Conservation (phyloP, 1,140 invertebrate genomes). For the Musca vetustissima region DNA sequence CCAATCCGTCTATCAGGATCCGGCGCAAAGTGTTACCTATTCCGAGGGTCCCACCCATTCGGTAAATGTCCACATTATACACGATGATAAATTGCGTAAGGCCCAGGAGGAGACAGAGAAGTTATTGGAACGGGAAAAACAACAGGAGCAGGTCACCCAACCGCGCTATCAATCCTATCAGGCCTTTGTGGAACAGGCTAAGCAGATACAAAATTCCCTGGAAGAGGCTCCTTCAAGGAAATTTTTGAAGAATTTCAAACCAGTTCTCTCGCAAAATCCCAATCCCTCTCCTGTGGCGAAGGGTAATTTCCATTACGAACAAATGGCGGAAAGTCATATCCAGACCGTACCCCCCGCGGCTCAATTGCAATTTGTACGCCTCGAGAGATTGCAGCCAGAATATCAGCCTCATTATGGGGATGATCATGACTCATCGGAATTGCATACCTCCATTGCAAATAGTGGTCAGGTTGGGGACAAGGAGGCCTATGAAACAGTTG, state of each 20-base stretch:
- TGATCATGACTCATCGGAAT: neutral
- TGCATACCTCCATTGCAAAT: neutral
- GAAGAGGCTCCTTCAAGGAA: conserved; percentile 45
- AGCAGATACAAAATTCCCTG: conserved; percentile 28
- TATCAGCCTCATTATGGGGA: conserved; percentile 1
- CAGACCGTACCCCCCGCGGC: conserved; percentile 30
- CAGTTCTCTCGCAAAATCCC: conserved; percentile 34
- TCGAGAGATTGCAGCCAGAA: neutral
- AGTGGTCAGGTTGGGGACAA: conserved; percentile 6
- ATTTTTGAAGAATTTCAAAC: conserved; percentile 45
- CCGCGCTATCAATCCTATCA: conserved; percentile 35
- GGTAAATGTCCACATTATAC: conserved; percentile 46
- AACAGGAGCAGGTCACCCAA: neutral
- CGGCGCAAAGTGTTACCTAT: conserved; percentile 26
- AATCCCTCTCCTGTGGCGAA: conserved; percentile 33
- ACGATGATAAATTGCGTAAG: conserved; percentile 31
- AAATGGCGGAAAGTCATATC: neutral
- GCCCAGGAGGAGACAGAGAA: neutral
- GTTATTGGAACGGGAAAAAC: neutral
- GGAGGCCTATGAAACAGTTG: conserved; percentile 29
- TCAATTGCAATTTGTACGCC: conserved; percentile 27
- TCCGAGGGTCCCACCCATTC: conserved; percentile 29
- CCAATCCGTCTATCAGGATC: conserved; percentile 36
- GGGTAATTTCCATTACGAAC: conserved; percentile 46
- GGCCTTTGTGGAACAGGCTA: conserved; percentile 34